Evolutionary conservation across 2,888 invertebrate genomes (phyloP), one percentile per base, ranked within the genome.

Genomic region (Diloba caeruleocephala): DNA sequence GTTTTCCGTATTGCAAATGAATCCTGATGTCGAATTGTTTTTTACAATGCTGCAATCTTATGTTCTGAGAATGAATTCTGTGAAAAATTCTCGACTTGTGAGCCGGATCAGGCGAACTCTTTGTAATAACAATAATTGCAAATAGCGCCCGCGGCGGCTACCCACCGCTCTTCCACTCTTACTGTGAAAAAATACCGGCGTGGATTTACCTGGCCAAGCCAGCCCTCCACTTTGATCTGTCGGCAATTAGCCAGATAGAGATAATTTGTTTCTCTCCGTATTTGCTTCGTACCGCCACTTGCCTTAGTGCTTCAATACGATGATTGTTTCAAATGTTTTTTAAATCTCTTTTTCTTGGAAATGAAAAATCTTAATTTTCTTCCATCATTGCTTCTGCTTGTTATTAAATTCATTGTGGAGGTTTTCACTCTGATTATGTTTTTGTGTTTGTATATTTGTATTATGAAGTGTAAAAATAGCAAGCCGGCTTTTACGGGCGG

Each of bases 101-200:
- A 92, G 87, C 89, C 87, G 87, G 91, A 87, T 91, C 85, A 87
- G 76, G 82, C 85, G 86, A 88, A 87, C 89, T 92, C 89, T 90
- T 89, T 92, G 90, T 92, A 92, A 92, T 92, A 92, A 92, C 88
- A 92, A 92, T 90, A 91, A 92, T 92, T 92, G 92, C 86, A 83
- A 86, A 87, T 84, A 84, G 74, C 81, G 89, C 92, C 84, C 80
- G 82, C 80, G 88, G 91, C 85, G 52, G 67, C 66, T 71, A 70
- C 79, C 75, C 78, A 64, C 76, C 79, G 76, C 74, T 58, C 79
- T 60, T 71, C 59, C 67, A 53, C 60, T 73, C 68, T 70, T 71
- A 71, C 28, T 49, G 77, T 77, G 76, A 77, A 81, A 84, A 81
- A 78, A 83, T 76, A 81, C 76, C 81, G 72, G 78, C 76, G 73